Conservation (phyloP, 1,140 invertebrate genomes). For the Nilaparvata lugens region DNA sequence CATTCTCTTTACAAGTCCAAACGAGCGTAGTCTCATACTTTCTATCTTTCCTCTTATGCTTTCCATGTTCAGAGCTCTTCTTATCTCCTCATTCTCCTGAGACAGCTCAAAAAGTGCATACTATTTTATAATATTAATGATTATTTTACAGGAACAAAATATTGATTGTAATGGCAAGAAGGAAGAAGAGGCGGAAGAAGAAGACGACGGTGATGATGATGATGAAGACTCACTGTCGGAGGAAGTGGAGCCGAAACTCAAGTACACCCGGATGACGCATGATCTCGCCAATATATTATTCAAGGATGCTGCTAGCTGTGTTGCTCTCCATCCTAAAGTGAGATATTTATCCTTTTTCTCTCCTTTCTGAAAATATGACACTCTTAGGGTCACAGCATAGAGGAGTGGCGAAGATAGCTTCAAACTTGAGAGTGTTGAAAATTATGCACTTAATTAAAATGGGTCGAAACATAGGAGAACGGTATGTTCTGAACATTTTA, state of each 20-base stretch:
- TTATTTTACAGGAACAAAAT: too few relatives aligned
- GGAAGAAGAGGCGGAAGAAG: conserved; percentile 5
- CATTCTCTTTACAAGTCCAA: too few relatives aligned
- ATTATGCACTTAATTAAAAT: neutral
- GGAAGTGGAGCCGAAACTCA: conserved; percentile 85
- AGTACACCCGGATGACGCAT: conserved; percentile 81
- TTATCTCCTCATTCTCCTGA: too few relatives aligned
- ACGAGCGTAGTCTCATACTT: too few relatives aligned
- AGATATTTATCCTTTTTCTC: neutral
- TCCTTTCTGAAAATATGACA: neutral
- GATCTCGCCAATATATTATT: conserved; percentile 76
- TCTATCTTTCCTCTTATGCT: too few relatives aligned
- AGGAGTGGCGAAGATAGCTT: neutral
- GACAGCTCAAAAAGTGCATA: too few relatives aligned
- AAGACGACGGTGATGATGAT: conserved; percentile 17
- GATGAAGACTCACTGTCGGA: conserved; percentile 32
- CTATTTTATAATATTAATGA: too few relatives aligned
- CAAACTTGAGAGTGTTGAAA: too few relatives aligned
- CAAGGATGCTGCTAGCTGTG: conserved; percentile 83
- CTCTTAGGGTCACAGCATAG: neutral
- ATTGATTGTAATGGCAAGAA: neutral
- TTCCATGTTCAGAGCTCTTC: too few relatives aligned
- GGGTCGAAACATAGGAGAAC: too few relatives aligned
- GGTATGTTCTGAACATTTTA: too few relatives aligned
- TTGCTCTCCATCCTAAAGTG: conserved; percentile 87